Evolutionary conservation across 2,888 invertebrate genomes (phyloP).

Genomic region (Beris chalybata): DNA sequence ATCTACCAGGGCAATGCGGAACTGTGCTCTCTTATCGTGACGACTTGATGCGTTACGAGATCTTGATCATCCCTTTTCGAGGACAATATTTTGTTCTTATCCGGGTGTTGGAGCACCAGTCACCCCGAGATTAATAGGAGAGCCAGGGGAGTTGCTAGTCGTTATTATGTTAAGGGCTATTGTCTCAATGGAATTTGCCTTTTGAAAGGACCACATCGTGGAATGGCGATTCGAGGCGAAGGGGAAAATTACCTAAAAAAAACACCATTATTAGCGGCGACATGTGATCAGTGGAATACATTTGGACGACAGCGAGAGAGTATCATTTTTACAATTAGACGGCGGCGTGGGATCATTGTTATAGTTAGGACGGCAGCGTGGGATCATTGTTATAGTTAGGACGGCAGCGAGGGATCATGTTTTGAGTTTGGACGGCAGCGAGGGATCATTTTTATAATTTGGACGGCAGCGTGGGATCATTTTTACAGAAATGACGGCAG

Average conservation of each 20-base stretch:
- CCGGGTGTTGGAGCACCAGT: too few relatives aligned
- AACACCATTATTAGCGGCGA: too few relatives aligned
- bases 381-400: background rate
- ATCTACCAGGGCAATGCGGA: too few relatives aligned
- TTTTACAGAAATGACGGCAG: conserved; percentile 1
- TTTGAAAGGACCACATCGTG: conserved; percentile 5
- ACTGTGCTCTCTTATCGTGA: too few relatives aligned
- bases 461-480: conserved; percentile 4
- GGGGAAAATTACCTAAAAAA: too few relatives aligned
- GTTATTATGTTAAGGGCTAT: background rate
- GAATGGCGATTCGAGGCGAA: background rate
- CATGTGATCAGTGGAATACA: too few relatives aligned
- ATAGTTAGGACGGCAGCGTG: conserved; percentile 3
- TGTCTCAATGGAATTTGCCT: conserved; percentile 18
- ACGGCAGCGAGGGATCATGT: background rate
- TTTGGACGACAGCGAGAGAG: too few relatives aligned
- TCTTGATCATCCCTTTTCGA: too few relatives aligned
- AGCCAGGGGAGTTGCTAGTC: conserved; percentile 14
- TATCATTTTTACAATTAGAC: background rate
- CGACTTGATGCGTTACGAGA: too few relatives aligned
- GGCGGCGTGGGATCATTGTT: background rate
- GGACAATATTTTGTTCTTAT: too few relatives aligned
- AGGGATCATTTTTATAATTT: background rate
- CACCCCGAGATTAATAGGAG: background rate
- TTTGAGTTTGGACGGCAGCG: conserved; percentile 3